These are phyloP conservation scores for Metopia argyrocephala DNA, from an alignment of 2,888 invertebrate species.

Conservation along the genomic window DNA sequence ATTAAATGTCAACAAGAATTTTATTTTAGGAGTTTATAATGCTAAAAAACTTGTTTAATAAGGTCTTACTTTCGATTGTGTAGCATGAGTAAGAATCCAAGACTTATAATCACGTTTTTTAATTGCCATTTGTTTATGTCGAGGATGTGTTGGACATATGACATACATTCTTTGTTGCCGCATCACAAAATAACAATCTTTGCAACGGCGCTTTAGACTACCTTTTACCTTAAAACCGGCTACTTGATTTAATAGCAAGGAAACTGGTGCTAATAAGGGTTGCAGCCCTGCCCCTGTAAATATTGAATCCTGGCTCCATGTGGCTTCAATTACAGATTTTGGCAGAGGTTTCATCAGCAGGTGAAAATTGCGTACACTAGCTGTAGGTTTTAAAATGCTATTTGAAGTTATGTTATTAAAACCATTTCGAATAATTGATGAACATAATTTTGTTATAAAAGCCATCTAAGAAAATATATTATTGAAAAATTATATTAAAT, in stretches of 20 bases:
- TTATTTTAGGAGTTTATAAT: too few species aligned
- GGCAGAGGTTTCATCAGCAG: constrained; percentile 67
- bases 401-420: constrained; percentile 45
- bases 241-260: constrained; percentile 74
- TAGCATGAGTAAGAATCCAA: constrained; percentile 88
- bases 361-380: constrained; percentile 70
- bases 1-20: not conserved
- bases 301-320: constrained; percentile 29
- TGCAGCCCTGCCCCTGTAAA: constrained; percentile 42
- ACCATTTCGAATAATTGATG: constrained; percentile 54
- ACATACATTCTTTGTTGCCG: constrained; percentile 85
- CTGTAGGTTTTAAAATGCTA: constrained; percentile 1
- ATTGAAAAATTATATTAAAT: not conserved
- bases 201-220: constrained; percentile 84
- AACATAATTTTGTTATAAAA: constrained; percentile 66
- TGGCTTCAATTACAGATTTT: constrained; percentile 37
- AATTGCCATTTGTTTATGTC: constrained; percentile 91
- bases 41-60: constrained; percentile 67
- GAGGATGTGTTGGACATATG: constrained; percentile 86
- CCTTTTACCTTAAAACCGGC: constrained; percentile 88
- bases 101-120: constrained; percentile 84
- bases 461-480: constrained; percentile 69
- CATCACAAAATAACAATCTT: constrained; percentile 87
- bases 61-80: constrained; percentile 80
- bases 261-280: constrained; percentile 70